Evolutionary conservation across 2,888 invertebrate genomes (phyloP), one percentile per base, ranked within the genome.

Genomic region (Eutolmus rufibarbis): DNA sequence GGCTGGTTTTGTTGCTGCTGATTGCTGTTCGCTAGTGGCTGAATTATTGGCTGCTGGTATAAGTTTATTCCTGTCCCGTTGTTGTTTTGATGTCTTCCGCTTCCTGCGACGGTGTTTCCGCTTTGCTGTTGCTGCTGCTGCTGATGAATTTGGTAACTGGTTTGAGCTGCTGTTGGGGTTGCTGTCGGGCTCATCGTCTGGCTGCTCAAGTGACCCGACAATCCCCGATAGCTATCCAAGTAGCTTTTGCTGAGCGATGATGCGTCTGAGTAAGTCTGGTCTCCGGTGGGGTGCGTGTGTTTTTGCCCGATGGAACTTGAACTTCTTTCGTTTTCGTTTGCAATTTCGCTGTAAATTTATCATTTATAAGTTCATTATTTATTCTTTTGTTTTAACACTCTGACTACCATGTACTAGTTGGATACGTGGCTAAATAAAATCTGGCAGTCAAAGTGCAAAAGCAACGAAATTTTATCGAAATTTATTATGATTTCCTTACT

Each of bases 231-330:
- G 92, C 92, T 92, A 92, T 94, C 92, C 94, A 92, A 92, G 91
- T 90, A 91, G 88, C 89, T 92, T 92, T 91, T 93, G 93, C 90
- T 93, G 93, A 90, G 93, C 92, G 91, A 93, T 93, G 91, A 93
- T 92, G 89, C 93, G 92, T 90, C 92, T 91, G 90, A 92, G 91
- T 90, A 93, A 90, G 88, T 92, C 92, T 89, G 93, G 93, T 92
- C 93, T 90, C 88, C 93, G 94, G 93, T 95, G 94, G 94, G 96
- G 96, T 93, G 95, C 96, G 93, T 97, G 97, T 93, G 96, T 95
- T 94, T 97, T 97, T 94, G 96, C 95, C 94, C 97, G 95, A 94
- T 96, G 95, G 94, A 97, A 97, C 93, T 96, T 96, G 94, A 96
- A 95, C 93, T 93, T 92, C 89, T 91, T 91, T 91, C 92, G 91